A percentile compares a stretch with the other conserved stretches of the same genome.
Evolutionary conservation across 2,888 invertebrate species (phyloP).

Genomic region (Anodontia alba): DNA sequence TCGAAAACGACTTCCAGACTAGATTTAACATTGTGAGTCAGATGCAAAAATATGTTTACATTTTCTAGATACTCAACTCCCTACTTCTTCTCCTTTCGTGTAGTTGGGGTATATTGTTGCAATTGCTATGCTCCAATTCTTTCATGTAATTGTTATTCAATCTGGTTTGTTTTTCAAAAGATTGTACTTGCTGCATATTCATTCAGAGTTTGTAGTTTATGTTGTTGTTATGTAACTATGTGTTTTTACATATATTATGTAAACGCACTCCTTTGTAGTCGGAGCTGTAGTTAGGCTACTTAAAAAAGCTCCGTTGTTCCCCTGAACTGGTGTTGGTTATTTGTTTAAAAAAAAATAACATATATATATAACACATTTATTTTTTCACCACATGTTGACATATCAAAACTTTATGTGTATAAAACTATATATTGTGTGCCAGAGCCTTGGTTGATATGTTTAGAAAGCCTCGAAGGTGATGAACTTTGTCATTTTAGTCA

Average conservation of each 20-base stretch:
- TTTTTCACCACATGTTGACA: no score
- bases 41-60: background rate
- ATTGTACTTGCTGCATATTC: background rate
- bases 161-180: background rate
- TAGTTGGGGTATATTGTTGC: background rate
- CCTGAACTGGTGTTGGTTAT: constrained; percentile 4
- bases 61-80: no score
- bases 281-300: constrained; percentile 8
- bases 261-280: constrained; percentile 13
- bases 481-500: no score
- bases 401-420: no score
- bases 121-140: background rate
- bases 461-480: no score
- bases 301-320: background rate
- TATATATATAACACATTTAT: no score
- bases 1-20: constrained; percentile 4
- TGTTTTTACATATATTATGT: background rate
- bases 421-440: no score
- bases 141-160: background rate
- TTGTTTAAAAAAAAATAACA: background rate
- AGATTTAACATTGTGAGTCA: background rate
- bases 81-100: background rate
- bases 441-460: no score
- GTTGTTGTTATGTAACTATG: background rate
- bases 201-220: background rate